Conservation (phyloP, 2,113 vertebrate genomes). For the Micronisus gabar region DNA sequence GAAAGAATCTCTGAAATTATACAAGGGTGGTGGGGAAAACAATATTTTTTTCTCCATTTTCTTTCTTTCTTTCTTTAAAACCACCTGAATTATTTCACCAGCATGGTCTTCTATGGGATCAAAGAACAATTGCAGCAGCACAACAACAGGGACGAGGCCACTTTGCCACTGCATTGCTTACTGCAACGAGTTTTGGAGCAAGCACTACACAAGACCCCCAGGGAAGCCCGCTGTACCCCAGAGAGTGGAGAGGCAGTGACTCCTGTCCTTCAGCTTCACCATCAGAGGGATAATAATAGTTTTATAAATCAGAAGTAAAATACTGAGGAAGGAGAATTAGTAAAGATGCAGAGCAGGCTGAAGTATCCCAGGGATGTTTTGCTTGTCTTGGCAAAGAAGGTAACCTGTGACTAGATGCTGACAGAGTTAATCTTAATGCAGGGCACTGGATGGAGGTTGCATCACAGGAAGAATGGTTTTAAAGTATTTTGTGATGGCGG, state of each 20-base stretch:
- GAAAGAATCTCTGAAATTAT: not conserved
- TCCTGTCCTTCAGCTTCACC: not conserved
- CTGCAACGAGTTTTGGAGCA: too few relatives aligned
- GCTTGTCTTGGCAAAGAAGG: not conserved
- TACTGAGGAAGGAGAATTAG: not conserved
- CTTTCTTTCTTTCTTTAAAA: not conserved
- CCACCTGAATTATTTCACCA: not conserved
- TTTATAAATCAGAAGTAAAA: not conserved
- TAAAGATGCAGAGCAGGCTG: not conserved
- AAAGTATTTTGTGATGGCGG: not conserved
- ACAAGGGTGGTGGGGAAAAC: not conserved
- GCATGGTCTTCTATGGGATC: not conserved
- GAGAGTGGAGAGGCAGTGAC: not conserved
- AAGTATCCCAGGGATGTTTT: not conserved
- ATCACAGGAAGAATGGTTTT: not conserved
- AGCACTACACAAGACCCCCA: not conserved
- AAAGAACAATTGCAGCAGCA: not conserved
- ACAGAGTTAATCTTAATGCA: not conserved
- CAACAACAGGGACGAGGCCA: rapidly evolving
- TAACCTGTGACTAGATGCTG: not conserved
- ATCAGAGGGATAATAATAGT: not conserved
- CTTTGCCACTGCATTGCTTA: not conserved
- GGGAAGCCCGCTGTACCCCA: not conserved
- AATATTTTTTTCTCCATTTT: not conserved
- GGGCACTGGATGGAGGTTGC: not conserved